Evolutionary conservation across 2,113 vertebrate genomes (phyloP).

Genomic region (Mola mola): DNA sequence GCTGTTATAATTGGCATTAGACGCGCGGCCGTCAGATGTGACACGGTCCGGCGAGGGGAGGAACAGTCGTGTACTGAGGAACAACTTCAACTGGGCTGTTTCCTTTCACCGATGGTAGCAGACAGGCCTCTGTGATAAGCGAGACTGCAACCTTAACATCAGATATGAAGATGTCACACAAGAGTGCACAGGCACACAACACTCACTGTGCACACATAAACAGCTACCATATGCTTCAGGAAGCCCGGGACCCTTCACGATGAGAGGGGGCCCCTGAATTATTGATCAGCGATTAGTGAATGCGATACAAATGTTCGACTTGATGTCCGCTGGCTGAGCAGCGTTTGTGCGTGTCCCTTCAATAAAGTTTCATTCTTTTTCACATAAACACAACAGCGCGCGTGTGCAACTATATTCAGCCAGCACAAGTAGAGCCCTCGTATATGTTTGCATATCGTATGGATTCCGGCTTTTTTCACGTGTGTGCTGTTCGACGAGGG

Average conservation of each 20-base stretch:
- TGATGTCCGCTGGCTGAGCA: constrained; percentile 84
- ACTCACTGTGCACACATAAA: constrained; percentile 8
- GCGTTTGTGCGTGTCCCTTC: constrained; percentile 23
- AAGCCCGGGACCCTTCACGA: constrained; percentile 90
- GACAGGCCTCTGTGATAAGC: constrained; percentile 81
- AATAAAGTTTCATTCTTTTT: background rate
- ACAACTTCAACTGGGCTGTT: constrained; percentile 82
- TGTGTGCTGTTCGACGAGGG: constrained; percentile 46
- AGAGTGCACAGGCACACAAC: constrained; percentile 5
- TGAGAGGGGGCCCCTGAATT: constrained; percentile 90
- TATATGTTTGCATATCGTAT: background rate
- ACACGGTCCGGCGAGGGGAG: constrained; percentile 46
- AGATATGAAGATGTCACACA: constrained; percentile 69
- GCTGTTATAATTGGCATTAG: constrained; percentile 72
- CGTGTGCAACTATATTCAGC: too few species aligned
- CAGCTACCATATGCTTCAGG: constrained; percentile 90
- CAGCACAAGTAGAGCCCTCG: too few species aligned
- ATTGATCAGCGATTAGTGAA: constrained; percentile 99
- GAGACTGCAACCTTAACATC: constrained; percentile 78
- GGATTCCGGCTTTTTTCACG: too few species aligned
- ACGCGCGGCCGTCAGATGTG: constrained; percentile 69
- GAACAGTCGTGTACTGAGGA: constrained; percentile 63
- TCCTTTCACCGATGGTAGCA: constrained; percentile 61
- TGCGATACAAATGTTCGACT: constrained; percentile 98
- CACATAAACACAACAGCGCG: background rate